Percentiles rank a stretch among this genome's conserved stretches.
Conservation (phyloP, 2,113 vertebrate species). For the Hypanus sabinus region DNA sequence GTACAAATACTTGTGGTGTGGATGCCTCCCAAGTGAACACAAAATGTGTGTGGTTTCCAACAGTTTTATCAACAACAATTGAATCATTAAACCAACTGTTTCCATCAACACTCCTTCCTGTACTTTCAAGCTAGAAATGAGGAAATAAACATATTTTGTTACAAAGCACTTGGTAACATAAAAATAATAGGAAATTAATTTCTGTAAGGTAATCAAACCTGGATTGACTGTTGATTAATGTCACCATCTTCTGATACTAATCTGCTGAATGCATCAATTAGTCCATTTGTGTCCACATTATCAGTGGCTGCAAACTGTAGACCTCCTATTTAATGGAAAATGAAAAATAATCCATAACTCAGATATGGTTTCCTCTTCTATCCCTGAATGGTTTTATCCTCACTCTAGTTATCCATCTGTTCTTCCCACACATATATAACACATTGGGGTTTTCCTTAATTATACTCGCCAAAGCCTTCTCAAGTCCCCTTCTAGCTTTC, state of each 20-base stretch:
- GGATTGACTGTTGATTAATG: conserved; percentile 48
- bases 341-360: too few species aligned
- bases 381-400: too few species aligned
- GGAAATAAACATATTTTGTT: background rate
- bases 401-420: too few species aligned
- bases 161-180: background rate
- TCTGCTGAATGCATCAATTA: conserved; percentile 56
- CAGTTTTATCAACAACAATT: conserved; percentile 46
- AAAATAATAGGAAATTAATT: background rate
- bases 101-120: conserved; percentile 37
- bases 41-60: conserved; percentile 57
- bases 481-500: too few species aligned
- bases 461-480: too few species aligned
- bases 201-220: conserved; percentile 46
- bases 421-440: too few species aligned
- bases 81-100: conserved; percentile 43
- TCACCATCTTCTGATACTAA: conserved; percentile 50
- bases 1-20: conserved; percentile 44
- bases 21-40: conserved; percentile 45
- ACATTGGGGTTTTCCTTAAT: too few species aligned
- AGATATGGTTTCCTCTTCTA: background rate
- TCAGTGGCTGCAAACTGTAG: conserved; percentile 49
- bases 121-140: conserved; percentile 52
- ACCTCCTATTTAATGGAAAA: conserved; percentile 47
- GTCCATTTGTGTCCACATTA: conserved; percentile 39